Evolutionary conservation across 2,113 vertebrate species (phyloP).

Genomic region (Oostethus manadensis): DNA sequence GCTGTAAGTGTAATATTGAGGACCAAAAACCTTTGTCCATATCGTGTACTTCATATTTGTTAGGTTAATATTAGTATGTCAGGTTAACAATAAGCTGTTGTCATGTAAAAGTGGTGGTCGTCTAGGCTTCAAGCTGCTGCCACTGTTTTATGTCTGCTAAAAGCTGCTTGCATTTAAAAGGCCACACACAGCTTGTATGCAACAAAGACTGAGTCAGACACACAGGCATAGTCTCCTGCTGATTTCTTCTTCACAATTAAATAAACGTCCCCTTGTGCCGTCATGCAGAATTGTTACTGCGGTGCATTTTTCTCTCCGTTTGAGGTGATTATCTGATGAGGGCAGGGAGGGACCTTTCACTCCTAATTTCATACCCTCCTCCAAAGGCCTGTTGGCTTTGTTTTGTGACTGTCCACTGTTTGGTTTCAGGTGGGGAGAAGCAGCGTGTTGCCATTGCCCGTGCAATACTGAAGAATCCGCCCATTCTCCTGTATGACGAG

Average conservation of each 20-base stretch:
- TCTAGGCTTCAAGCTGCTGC: conserved; percentile 36
- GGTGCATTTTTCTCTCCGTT: conserved; percentile 9
- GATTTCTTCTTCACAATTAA: conserved; percentile 47
- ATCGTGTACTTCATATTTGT: neutral
- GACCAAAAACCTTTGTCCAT: neutral
- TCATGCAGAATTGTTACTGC: conserved; percentile 11
- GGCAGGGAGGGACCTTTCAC: neutral
- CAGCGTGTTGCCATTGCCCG: conserved; percentile 95
- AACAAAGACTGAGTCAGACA: conserved; percentile 40
- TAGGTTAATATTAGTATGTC: neutral
- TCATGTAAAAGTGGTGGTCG: conserved; percentile 4
- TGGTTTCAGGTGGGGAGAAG: conserved; percentile 88
- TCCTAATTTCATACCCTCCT: conserved; percentile 4
- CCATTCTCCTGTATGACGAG: conserved; percentile 91
- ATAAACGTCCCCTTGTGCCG: conserved; percentile 25
- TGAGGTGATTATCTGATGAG: conserved; percentile 31
- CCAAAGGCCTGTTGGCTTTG: conserved; percentile 1
- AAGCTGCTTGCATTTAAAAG: conserved; percentile 44
- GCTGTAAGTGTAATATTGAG: too few species aligned
- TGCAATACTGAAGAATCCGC: conserved; percentile 90
- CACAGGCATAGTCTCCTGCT: conserved; percentile 34
- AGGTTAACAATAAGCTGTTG: neutral
- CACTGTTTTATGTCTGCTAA: conserved; percentile 40
- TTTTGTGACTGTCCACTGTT: conserved; percentile 17
- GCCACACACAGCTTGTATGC: conserved; percentile 39